phyloP scores from a whole-genome alignment of 2,888 invertebrate species.

The Urechis unicinctus region DNA sequence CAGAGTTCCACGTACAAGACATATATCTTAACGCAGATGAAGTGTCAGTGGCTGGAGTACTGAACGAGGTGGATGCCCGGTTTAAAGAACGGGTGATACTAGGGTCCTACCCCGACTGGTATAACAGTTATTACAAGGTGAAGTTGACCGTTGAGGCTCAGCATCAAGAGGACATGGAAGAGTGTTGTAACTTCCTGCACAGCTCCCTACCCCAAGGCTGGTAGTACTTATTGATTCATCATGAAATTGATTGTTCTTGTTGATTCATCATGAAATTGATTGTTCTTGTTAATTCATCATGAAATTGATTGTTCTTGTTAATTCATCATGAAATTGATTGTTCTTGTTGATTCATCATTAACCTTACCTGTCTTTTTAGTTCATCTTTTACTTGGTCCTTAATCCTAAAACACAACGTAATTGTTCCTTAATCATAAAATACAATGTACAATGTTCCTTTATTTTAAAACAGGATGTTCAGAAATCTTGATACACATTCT shows the following conservation, averaged over 20 bases:
- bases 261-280: neutral
- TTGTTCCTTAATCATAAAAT: too few relatives aligned
- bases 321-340: too few relatives aligned
- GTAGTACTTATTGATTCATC: neutral
- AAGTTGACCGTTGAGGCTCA: slow-evolving; percentile 56
- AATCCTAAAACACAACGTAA: too few relatives aligned
- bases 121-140: slow-evolving; percentile 55
- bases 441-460: too few relatives aligned
- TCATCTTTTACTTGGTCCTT: too few relatives aligned
- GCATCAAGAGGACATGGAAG: slow-evolving; percentile 39
- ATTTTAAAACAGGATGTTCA: too few relatives aligned
- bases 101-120: slow-evolving; percentile 59
- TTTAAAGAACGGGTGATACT: slow-evolving; percentile 54
- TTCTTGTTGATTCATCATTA: neutral
- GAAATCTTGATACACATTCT: too few relatives aligned
- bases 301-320: too few relatives aligned
- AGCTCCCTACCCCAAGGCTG: slow-evolving; percentile 4
- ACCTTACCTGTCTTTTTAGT: neutral
- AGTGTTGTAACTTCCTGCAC: slow-evolving; percentile 34
- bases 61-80: slow-evolving; percentile 53
- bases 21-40: slow-evolving; percentile 49
- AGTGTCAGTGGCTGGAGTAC: slow-evolving; percentile 48
- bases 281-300: too few relatives aligned
- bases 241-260: neutral
- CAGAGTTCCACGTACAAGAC: slow-evolving; percentile 36